Percentiles rank a stretch among this genome's conserved stretches.
phyloP scores from a whole-genome alignment of 2,113 vertebrate genomes.

The Corythoichthys haematopterus region DNA sequence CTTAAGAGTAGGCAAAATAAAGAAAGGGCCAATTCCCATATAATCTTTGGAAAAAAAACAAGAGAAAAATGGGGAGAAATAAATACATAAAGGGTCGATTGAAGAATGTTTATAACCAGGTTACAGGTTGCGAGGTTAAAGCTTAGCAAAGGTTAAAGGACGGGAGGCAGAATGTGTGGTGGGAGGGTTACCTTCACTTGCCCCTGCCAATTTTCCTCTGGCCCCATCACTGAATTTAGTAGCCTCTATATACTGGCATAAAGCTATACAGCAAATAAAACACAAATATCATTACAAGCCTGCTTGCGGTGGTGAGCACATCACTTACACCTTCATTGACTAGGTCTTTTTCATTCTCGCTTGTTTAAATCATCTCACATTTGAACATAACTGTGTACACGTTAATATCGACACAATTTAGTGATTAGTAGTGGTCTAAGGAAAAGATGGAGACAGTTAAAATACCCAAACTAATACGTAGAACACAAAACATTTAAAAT shows the following conservation, averaged over 20 bases:
- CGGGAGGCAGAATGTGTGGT: constrained; percentile 59
- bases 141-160: constrained; percentile 67
- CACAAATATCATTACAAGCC: constrained; percentile 78
- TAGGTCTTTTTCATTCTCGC: too few species aligned
- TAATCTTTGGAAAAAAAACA: constrained; percentile 62
- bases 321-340: constrained; percentile 42
- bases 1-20: constrained; percentile 37
- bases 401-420: too few species aligned
- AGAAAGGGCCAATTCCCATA: constrained; percentile 54
- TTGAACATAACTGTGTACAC: too few species aligned
- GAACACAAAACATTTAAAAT: too few species aligned
- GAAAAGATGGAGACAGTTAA: too few species aligned
- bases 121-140: constrained; percentile 75
- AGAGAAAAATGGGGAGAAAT: constrained; percentile 29
- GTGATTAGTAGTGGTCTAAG: too few species aligned
- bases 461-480: too few species aligned
- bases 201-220: constrained; percentile 86
- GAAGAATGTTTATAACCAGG: constrained; percentile 42
- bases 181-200: constrained; percentile 90
- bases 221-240: constrained; percentile 96
- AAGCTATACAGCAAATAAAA: constrained; percentile 95
- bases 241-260: constrained; percentile 99
- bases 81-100: constrained; percentile 29
- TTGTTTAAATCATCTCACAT: too few species aligned
- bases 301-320: constrained; percentile 50